Conservation (phyloP, 2,113 vertebrate species). For the Morone saxatilis region DNA sequence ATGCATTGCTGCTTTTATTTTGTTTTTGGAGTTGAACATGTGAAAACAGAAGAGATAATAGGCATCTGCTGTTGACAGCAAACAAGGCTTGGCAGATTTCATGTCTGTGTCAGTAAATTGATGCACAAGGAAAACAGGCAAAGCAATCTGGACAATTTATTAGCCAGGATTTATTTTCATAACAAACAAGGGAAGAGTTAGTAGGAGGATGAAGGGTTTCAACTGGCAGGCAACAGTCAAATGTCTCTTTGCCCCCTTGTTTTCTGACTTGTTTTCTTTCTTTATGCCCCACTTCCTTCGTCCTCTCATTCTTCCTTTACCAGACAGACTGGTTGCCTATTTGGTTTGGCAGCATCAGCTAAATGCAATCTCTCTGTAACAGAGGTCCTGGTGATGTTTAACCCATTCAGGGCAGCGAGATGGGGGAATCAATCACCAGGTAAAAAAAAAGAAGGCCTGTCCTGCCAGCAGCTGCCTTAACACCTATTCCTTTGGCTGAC, state of each 20-base stretch:
- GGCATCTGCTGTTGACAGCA: constrained; percentile 26
- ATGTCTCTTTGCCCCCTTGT: constrained; percentile 6
- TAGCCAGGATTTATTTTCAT: constrained; percentile 79
- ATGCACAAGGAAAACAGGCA: constrained; percentile 1
- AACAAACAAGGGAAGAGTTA: constrained; percentile 39
- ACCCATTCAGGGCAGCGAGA: constrained; percentile 70
- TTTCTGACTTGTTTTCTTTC: constrained; percentile 13
- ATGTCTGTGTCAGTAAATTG: constrained; percentile 12
- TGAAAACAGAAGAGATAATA: constrained; percentile 13
- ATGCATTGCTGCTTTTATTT: not conserved
- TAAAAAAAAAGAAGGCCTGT: constrained; percentile 35
- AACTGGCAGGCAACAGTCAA: constrained; percentile 32
- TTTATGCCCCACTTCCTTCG: not conserved
- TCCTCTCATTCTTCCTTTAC: constrained; percentile 39
- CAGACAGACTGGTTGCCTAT: constrained; percentile 78
- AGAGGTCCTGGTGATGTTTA: constrained; percentile 75
- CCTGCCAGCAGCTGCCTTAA: constrained; percentile 50
- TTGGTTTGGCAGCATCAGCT: constrained; percentile 77
- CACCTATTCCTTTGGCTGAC: constrained; percentile 39
- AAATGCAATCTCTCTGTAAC: constrained; percentile 77
- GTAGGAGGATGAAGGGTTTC: not conserved
- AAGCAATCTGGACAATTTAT: constrained; percentile 40
- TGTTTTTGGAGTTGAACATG: not conserved
- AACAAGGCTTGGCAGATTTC: constrained; percentile 13
- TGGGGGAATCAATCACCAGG: constrained; percentile 72